phyloP scores from a whole-genome alignment of 2,113 vertebrate genomes.

The Malurus elegans region DNA sequence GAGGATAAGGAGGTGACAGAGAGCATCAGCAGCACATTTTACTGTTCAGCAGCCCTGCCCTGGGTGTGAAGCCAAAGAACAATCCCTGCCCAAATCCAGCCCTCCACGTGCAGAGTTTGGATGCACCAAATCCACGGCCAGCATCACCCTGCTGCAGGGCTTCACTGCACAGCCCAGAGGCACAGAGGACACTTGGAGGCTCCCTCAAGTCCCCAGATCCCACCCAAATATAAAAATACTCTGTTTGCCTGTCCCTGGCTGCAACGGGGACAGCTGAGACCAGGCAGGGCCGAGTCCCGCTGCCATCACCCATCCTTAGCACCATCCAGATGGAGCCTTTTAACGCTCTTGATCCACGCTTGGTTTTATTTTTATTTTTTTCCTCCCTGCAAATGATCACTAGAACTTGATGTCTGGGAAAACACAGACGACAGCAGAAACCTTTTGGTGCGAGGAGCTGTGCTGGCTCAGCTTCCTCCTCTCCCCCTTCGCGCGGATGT shows the following conservation, averaged over 20 bases:
- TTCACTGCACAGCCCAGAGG: neutral
- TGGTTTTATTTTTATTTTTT: conserved; percentile 50
- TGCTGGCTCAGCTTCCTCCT: conserved; percentile 38
- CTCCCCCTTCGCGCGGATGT: neutral
- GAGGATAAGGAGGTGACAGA: neutral
- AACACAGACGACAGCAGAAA: conserved; percentile 39
- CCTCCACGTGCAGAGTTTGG: accelerated
- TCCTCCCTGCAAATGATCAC: conserved; percentile 56
- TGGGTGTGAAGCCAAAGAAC: neutral
- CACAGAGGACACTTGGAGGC: neutral
- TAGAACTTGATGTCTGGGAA: conserved; percentile 53
- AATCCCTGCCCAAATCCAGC: neutral
- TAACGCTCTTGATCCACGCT: conserved; percentile 50
- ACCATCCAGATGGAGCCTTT: conserved; percentile 43
- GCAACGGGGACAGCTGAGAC: neutral
- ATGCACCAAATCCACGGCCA: accelerated
- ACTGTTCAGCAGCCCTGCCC: neutral
- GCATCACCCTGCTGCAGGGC: neutral
- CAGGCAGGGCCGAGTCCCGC: neutral
- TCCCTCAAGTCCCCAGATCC: neutral
- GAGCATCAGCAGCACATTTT: accelerated
- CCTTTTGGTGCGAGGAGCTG: neutral
- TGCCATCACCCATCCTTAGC: conserved; percentile 43
- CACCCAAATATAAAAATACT: accelerated
- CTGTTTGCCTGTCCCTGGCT: neutral